Percentiles rank a stretch among this genome's conserved stretches.
Evolutionary conservation across 2,888 invertebrate species (phyloP).

Genomic region (Heliconius cydno): DNA sequence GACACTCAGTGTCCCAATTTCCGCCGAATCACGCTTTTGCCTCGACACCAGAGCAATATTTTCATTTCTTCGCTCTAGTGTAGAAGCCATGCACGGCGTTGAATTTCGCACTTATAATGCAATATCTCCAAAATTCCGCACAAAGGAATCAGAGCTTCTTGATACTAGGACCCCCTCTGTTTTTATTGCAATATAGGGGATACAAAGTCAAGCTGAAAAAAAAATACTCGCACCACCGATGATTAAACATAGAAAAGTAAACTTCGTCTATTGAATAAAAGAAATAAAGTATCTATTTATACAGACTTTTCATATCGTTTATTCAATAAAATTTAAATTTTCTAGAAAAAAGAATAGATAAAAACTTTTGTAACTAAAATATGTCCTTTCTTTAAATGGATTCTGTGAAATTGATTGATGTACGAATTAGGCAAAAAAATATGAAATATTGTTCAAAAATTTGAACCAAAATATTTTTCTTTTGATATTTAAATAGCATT

Average conservation of each 20-base stretch:
- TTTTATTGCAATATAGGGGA: no score
- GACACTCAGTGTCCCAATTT: no score
- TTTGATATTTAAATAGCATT: not conserved
- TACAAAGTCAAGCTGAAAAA: no score
- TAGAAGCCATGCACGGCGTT: not conserved
- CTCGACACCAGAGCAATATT: no score
- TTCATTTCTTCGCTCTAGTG: no score
- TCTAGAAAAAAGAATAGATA: not conserved
- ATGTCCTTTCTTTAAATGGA: not conserved
- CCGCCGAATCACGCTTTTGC: no score
- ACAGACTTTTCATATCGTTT: not conserved
- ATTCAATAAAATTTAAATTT: not conserved
- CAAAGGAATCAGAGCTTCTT: no score
- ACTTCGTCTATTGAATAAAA: not conserved
- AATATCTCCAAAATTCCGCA: no score
- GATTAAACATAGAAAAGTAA: not conserved
- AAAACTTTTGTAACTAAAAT: not conserved
- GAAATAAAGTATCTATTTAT: not conserved
- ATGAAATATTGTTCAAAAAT: not conserved
- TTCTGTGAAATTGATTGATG: not conserved
- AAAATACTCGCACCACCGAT: not conserved
- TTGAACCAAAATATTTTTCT: not conserved
- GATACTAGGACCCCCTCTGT: no score
- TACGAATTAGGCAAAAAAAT: not conserved
- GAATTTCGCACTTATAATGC: not conserved